phyloP scores from a whole-genome alignment of 2,797 vertebrate species.

The Acanthurus tractus region DNA sequence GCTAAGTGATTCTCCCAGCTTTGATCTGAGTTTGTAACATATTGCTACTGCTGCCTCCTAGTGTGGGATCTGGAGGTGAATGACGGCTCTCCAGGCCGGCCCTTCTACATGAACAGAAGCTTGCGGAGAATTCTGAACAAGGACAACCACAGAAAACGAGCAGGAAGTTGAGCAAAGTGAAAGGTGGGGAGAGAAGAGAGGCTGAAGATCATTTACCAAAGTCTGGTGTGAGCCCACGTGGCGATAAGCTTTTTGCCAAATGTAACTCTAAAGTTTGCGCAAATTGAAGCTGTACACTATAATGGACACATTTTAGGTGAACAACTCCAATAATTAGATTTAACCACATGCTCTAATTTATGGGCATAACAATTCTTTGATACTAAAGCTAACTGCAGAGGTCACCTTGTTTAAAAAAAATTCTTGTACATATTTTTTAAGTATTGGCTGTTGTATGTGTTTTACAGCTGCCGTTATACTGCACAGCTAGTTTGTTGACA shows the following conservation, averaged over 20 bases:
- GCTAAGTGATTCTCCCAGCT: neutral
- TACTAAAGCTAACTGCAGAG: neutral
- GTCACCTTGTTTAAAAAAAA: neutral
- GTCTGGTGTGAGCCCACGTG: slow-evolving; percentile 9
- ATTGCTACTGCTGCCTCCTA: slow-evolving; percentile 79
- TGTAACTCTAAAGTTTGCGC: slow-evolving; percentile 10
- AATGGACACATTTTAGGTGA: slow-evolving; percentile 4
- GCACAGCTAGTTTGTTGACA: neutral
- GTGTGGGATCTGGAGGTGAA: slow-evolving; percentile 88
- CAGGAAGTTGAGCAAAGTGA: slow-evolving; percentile 5
- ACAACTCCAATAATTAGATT: neutral
- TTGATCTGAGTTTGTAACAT: slow-evolving; percentile 40
- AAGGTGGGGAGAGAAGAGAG: slow-evolving; percentile 30
- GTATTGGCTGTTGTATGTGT: neutral
- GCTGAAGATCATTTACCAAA: slow-evolving; percentile 30
- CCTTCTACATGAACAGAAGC: slow-evolving; percentile 78
- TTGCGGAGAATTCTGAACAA: slow-evolving; percentile 80
- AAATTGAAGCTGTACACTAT: slow-evolving; percentile 12
- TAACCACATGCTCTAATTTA: neutral
- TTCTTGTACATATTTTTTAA: slow-evolving; percentile 27
- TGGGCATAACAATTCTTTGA: neutral
- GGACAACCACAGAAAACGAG: slow-evolving; percentile 41
- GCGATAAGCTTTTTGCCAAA: slow-evolving; percentile 26
- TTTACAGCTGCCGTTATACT: slow-evolving; percentile 16
- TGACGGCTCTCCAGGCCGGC: slow-evolving; percentile 79